Base-by-base conservation (phyloP, 2,797 vertebrate genomes). In the Cetoscarus ocellatus region DNA sequence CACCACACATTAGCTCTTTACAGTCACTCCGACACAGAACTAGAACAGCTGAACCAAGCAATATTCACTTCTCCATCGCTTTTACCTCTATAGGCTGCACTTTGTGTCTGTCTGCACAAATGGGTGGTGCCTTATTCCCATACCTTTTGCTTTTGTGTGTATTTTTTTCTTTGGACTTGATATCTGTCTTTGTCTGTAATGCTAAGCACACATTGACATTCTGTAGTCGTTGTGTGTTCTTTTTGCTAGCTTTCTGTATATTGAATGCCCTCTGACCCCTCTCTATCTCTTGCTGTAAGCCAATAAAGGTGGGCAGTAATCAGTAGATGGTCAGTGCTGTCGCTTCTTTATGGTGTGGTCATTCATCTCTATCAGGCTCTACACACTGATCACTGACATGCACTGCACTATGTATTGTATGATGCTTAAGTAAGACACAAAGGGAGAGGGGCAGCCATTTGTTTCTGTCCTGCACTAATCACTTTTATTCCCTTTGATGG, bases 231-330 rank as follows among this genome's bases (percentile, higher is more conserved):
- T 67, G 56, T 65, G 61, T 61, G 53, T 52, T 9, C 52, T 36
- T 54, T 27, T 27, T 40, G 62, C 72, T 52, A 8, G 73, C 70
- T 72, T 61, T 61, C 64, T 19, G 34, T 81, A 48, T 83, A 83
- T 67, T 62, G 70, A 82, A 69, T 80, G 81, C 17, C 88, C 88
- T 83, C 62, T 86, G 86, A 89, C 85, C 91, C 74, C 36, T 53
- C 67, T 78, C 75, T 64, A 53, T 90, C 79, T 81, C 69, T 61
- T 9, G 11, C 63, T 70, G 79, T 89, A 80, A 87, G 84, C 84
- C 88, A 91, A 78, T 85, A 90, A 90, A 90, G 80, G 84, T 82
- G 82, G 89, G 79, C 84, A 76, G 87, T 83, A 93, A 93, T 91
- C 91, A 79, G 82, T 77, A 91, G 90, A 92, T 91, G 87, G 86